Percentiles rank a stretch among this genome's conserved stretches.
phyloP scores from a whole-genome alignment of 2,113 vertebrate genomes.

The Ptychochromis oligacanthus region DNA sequence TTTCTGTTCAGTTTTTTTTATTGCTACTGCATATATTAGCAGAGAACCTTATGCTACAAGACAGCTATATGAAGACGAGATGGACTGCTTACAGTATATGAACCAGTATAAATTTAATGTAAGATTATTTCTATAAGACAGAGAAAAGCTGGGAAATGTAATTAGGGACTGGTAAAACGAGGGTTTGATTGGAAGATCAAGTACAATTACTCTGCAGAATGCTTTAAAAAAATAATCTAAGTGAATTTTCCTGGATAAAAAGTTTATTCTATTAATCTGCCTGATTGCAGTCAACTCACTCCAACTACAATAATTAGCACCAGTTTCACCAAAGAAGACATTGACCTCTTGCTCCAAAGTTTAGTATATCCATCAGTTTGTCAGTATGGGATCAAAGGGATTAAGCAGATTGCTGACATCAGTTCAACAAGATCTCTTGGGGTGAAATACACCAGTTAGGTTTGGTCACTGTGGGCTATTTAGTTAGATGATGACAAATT shows the following conservation, averaged over 20 bases:
- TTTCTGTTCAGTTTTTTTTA: too few relatives aligned
- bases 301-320: not conserved
- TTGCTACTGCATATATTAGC: not conserved
- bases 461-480: conserved; percentile 30
- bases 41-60: not conserved
- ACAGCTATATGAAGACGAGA: not conserved
- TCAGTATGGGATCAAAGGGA: conserved; percentile 55
- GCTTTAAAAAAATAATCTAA: not conserved
- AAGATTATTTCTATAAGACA: not conserved
- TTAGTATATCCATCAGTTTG: conserved; percentile 48
- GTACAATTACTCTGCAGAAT: not conserved
- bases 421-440: conserved; percentile 57
- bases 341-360: conserved; percentile 29
- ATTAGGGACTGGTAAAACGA: rapidly evolving
- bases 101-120: not conserved
- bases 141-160: not conserved
- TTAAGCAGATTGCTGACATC: conserved; percentile 66
- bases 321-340: conserved; percentile 9
- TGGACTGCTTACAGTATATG: not conserved
- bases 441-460: conserved; percentile 34
- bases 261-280: not conserved
- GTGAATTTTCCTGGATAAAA: not conserved
- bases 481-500: not conserved
- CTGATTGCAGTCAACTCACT: not conserved
- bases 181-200: not conserved